Percentiles rank a stretch among this genome's conserved stretches.
Conservation (phyloP, 2,888 invertebrate species). For the Lycocerus yunnanus region DNA sequence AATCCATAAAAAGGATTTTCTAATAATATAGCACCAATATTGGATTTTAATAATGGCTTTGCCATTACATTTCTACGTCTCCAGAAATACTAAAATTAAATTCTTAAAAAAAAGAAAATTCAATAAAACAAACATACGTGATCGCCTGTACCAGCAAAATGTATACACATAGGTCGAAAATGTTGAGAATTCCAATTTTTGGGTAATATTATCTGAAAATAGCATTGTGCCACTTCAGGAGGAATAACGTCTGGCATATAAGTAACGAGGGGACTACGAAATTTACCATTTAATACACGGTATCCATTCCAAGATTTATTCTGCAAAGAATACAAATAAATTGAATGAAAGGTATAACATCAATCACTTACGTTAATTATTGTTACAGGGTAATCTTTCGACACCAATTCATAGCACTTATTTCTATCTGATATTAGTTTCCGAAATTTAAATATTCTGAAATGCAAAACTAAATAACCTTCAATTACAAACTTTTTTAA, state of each 20-base stretch:
- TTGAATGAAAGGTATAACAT: neutral
- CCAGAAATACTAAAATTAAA: conserved; percentile 79
- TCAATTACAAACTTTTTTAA: neutral
- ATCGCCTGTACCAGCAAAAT: conserved; percentile 97
- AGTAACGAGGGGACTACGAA: conserved; percentile 80
- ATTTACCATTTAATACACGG: conserved; percentile 83
- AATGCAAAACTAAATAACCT: conserved; percentile 50
- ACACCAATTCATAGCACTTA: conserved; percentile 79
- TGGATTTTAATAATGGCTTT: conserved; percentile 87
- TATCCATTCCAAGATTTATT: conserved; percentile 76
- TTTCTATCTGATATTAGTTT: conserved; percentile 85
- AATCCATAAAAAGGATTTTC: conserved; percentile 97
- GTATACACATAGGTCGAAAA: conserved; percentile 86
- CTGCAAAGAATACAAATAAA: conserved; percentile 53
- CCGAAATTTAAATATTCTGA: conserved; percentile 88
- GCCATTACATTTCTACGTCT: conserved; percentile 87
- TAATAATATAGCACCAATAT: conserved; percentile 90
- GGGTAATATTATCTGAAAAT: conserved; percentile 85
- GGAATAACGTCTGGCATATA: conserved; percentile 88
- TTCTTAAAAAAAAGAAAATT: neutral
- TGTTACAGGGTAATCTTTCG: conserved; percentile 80
- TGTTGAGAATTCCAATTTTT: conserved; percentile 72
- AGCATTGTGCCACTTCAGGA: conserved; percentile 78
- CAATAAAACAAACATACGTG: conserved; percentile 69
- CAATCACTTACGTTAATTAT: conserved; percentile 78